Percentiles rank a stretch among this genome's conserved stretches.
These are phyloP conservation scores for Mesocentrotus franciscanus DNA, from an alignment of 53 echinoderm and acorn worm genomes.

Conservation along the genomic window DNA sequence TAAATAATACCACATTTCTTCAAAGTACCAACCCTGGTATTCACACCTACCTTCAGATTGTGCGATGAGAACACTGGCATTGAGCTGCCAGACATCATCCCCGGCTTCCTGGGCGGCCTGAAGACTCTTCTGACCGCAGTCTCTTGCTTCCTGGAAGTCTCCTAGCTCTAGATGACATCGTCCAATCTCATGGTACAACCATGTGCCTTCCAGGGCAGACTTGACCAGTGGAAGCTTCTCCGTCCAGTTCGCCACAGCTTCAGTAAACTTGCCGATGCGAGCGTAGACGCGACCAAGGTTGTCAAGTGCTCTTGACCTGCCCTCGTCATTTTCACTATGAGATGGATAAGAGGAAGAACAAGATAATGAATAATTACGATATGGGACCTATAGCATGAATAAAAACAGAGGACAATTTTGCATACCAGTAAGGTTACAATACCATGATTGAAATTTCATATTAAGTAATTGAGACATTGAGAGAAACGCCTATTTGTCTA, in stretches of 20 bases:
- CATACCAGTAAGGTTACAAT: too few species aligned
- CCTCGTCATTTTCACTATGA: constrained; percentile 91
- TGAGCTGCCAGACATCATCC: constrained; percentile 97
- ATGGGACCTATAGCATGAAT: too few species aligned
- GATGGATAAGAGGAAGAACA: background rate
- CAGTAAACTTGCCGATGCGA: constrained; percentile 89
- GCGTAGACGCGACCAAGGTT: constrained; percentile 96
- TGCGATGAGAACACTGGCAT: constrained; percentile 95
- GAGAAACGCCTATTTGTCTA: too few species aligned
- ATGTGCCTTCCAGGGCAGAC: constrained; percentile 90
- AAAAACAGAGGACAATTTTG: too few species aligned
- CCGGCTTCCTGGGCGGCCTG: constrained; percentile 90
- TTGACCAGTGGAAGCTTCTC: constrained; percentile 95
- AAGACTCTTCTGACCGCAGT: constrained; percentile 96
- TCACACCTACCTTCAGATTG: constrained; percentile 88
- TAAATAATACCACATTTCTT: too few species aligned
- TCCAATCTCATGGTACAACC: constrained; percentile 98
- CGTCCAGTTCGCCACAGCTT: constrained; percentile 88
- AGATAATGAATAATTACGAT: background rate
- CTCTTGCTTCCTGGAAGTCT: constrained; percentile 81
- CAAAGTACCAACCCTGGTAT: background rate
- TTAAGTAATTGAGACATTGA: too few species aligned
- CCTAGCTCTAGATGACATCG: constrained; percentile 95
- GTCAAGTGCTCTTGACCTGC: constrained; percentile 90
- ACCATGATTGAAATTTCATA: too few species aligned